A percentile compares a stretch with the other conserved stretches of the same genome.
These are phyloP conservation scores for Sinonovacula constricta DNA, from an alignment of 1,140 invertebrate genomes.

Conservation along the genomic window DNA sequence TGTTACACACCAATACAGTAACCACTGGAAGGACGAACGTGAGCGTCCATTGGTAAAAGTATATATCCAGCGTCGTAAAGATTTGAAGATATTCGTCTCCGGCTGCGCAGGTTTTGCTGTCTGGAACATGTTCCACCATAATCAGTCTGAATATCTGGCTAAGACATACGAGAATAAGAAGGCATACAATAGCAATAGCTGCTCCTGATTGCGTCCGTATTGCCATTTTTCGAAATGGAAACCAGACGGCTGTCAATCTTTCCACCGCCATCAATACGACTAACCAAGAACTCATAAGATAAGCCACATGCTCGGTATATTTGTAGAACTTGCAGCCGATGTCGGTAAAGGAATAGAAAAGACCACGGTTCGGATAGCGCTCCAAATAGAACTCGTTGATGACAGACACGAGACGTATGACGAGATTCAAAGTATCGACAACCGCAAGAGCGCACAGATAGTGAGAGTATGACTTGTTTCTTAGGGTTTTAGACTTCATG, in stretches of 20 bases:
- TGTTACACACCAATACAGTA: slow-evolving; percentile 60
- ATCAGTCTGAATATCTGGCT: slow-evolving; percentile 34
- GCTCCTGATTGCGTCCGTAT: slow-evolving; percentile 61
- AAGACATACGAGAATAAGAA: slow-evolving; percentile 54
- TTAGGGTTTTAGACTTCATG: slow-evolving; percentile 60
- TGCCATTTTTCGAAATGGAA: slow-evolving; percentile 63
- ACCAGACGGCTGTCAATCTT: slow-evolving; percentile 65
- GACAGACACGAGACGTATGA: slow-evolving; percentile 37
- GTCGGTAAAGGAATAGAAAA: slow-evolving; percentile 48
- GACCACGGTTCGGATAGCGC: slow-evolving; percentile 13
- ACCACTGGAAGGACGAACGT: slow-evolving; percentile 13
- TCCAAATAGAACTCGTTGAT: slow-evolving; percentile 46
- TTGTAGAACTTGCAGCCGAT: slow-evolving; percentile 62
- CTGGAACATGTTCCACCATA: slow-evolving; percentile 29
- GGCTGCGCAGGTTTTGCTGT: slow-evolving; percentile 3
- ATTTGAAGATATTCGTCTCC: not conserved
- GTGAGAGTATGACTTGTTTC: slow-evolving; percentile 65
- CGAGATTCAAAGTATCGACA: slow-evolving; percentile 61
- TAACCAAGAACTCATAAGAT: slow-evolving; percentile 70
- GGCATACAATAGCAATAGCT: slow-evolving; percentile 56
- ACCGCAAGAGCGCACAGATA: slow-evolving; percentile 64
- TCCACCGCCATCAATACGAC: slow-evolving; percentile 71
- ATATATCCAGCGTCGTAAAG: slow-evolving; percentile 20
- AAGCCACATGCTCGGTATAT: slow-evolving; percentile 60
- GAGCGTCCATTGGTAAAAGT: slow-evolving; percentile 33